A percentile compares a stretch with the other conserved stretches of the same genome.
Evolutionary conservation across 2,113 vertebrate genomes (phyloP).

Genomic region (Chiloscyllium plagiosum): DNA sequence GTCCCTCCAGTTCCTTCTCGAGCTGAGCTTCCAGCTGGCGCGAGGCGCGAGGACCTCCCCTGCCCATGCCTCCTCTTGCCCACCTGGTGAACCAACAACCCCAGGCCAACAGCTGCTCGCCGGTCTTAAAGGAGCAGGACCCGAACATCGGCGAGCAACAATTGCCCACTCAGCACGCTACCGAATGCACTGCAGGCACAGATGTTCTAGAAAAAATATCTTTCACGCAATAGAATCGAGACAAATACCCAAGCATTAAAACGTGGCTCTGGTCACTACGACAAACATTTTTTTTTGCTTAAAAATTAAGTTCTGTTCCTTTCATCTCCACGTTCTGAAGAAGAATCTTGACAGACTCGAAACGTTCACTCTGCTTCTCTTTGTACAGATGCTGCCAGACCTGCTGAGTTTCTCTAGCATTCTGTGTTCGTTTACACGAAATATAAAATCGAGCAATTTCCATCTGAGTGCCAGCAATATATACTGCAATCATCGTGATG

Average conservation of each 20-base stretch:
- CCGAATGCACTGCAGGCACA: background rate
- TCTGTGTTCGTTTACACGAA: background rate
- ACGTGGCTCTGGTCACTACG: background rate
- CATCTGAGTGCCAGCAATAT: background rate
- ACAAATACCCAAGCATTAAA: background rate
- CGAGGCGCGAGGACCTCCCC: background rate
- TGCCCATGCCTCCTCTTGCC: background rate
- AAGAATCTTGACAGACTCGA: too few species aligned
- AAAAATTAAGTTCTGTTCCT: too few species aligned
- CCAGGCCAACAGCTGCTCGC: conserved; percentile 11
- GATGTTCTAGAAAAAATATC: background rate
- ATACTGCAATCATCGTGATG: background rate
- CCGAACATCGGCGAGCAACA: background rate
- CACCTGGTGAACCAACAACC: background rate
- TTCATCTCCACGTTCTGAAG: too few species aligned
- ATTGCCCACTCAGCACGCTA: background rate
- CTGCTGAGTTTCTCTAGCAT: too few species aligned
- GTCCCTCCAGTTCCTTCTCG: background rate
- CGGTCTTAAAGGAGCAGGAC: background rate
- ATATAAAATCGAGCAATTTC: background rate
- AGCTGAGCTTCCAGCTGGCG: background rate
- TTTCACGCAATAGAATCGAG: background rate
- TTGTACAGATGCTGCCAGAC: too few species aligned
- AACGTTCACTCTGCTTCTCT: too few species aligned
- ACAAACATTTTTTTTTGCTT: background rate